Base-by-base conservation (phyloP, 2,113 vertebrate species). In the Alethe diademata region DNA sequence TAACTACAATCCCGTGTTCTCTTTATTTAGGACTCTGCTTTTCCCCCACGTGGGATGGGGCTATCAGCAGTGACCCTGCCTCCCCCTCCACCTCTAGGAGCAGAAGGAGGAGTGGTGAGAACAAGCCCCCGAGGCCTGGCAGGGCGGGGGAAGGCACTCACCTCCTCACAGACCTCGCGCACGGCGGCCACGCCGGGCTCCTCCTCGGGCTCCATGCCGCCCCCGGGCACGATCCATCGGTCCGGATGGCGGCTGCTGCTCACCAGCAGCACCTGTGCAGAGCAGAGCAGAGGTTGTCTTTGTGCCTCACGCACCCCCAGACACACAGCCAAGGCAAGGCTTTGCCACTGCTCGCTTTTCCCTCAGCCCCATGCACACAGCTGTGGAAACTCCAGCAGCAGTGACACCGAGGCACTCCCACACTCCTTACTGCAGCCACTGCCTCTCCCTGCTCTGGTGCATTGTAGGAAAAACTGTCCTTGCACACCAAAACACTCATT, bases 141-240 rank as follows among this genome's bases (percentile, higher is more conserved):
- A 4, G 18, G 1, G 28, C 51, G 15, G 28, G 33, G 28, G 26
- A 58, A 22, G 2, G 3, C 33, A 67, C 96, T 33, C 94, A 99
- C 99, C 99, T 99, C 99, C 74, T 99, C 99, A 88, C 99, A 99
- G 92, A 99, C 99, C 98, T 99, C 99, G 29, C 99, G 98, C 85
- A 98, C 98, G 14, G 99, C 99, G 2, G 99, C 99, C 93, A 98
- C 97, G 26, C 96, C 98, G 11, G 99, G 99, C 97, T 99, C 99
- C 96, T 99, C 99, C 72, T 99, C 99, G 0, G 99, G 99, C 97
- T 99, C 99, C 99, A 99, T 99, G 84, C 99, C 99, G 33, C 99
- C 99, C 70, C 99, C 99, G 11, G 99, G 99, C 83, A 99, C 99
- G 53, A 99, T 99, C 99, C 99, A 99, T 96, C 99, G 99, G 81